phyloP scores from a whole-genome alignment of 2,113 vertebrate genomes.

The Centrocercus urophasianus region DNA sequence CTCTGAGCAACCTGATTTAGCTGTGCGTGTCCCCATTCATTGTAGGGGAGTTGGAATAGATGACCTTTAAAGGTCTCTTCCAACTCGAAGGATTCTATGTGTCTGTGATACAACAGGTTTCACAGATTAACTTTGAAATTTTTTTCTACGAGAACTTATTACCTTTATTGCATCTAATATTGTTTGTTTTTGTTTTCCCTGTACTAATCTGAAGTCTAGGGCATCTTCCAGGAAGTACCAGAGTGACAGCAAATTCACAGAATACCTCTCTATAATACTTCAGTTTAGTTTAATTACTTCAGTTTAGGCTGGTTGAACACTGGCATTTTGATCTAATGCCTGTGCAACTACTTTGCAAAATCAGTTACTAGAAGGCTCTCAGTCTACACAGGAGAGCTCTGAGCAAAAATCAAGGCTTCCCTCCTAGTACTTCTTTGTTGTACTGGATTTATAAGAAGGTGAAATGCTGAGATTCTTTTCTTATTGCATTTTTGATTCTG shows the following conservation, averaged over 20 bases:
- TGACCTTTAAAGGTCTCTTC: too few relatives aligned
- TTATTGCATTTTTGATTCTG: background rate
- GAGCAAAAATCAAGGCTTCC: background rate
- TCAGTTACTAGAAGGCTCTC: background rate
- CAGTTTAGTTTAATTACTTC: background rate
- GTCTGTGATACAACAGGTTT: background rate
- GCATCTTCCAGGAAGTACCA: background rate
- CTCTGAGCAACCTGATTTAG: too few relatives aligned
- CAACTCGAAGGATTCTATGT: too few relatives aligned
- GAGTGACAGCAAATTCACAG: background rate
- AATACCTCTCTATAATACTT: background rate
- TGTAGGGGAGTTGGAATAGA: too few relatives aligned
- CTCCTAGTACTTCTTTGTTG: background rate
- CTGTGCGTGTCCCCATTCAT: too few relatives aligned
- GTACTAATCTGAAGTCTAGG: background rate
- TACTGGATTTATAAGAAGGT: background rate
- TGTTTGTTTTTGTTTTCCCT: background rate
- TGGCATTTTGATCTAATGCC: background rate
- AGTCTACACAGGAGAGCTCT: background rate
- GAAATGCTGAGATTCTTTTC: background rate
- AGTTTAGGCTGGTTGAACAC: background rate
- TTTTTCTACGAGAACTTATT: background rate
- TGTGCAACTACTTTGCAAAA: constrained; percentile 32
- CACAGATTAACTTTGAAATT: background rate
- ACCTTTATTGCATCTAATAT: background rate